These are phyloP conservation scores for Hydrophis major DNA, from an alignment of 2,797 vertebrate genomes.

Conservation along the genomic window DNA sequence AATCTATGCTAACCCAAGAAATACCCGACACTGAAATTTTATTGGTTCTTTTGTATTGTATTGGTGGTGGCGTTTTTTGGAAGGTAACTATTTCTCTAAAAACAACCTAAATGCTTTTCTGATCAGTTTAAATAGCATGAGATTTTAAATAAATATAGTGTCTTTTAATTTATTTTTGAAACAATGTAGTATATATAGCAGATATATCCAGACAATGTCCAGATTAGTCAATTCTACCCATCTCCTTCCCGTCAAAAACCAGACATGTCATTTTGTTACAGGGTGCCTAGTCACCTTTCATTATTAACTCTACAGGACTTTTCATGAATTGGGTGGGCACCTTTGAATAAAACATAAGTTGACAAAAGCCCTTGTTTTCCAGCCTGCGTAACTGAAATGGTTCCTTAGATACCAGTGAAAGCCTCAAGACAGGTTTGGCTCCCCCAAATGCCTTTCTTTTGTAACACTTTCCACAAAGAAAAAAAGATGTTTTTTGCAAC, in stretches of 20 bases:
- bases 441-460: constrained; percentile 40
- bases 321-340: constrained; percentile 64
- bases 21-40: neutral
- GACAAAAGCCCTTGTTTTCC: constrained; percentile 57
- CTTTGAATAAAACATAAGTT: constrained; percentile 71
- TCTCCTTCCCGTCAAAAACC: neutral
- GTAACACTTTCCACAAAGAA: constrained; percentile 55
- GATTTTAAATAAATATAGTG: neutral
- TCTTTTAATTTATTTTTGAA: neutral
- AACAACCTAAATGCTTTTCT: neutral
- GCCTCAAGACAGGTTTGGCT: constrained; percentile 62
- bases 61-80: neutral
- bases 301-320: constrained; percentile 58
- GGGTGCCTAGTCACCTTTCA: constrained; percentile 44
- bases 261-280: neutral
- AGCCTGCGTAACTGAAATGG: constrained; percentile 62
- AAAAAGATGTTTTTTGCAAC: constrained; percentile 51
- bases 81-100: neutral
- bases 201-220: neutral
- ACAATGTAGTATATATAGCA: neutral
- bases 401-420: constrained; percentile 71
- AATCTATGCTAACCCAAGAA: neutral
- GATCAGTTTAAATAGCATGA: neutral
- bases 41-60: neutral
- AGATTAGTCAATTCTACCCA: neutral